Percentiles rank a stretch among this genome's conserved stretches.
Evolutionary conservation across 2,797 vertebrate species (phyloP).

Genomic region (Acrossocheilus fasciatus): DNA sequence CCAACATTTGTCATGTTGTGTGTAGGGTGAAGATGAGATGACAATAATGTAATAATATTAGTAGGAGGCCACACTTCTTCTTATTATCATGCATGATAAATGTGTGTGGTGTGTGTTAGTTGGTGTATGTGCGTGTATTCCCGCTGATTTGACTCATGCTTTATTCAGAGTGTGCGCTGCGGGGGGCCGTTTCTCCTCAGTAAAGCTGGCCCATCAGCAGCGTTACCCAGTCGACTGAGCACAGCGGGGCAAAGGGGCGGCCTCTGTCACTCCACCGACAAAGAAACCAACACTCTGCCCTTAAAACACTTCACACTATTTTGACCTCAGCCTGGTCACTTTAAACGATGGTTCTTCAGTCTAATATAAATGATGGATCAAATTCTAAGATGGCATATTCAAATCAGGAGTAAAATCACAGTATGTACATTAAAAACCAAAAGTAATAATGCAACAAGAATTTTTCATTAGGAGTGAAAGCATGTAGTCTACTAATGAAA

Average conservation of each 20-base stretch:
- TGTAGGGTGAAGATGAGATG: slow-evolving; percentile 26
- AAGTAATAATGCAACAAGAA: not conserved
- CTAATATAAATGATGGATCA: not conserved
- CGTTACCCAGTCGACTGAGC: slow-evolving; percentile 46
- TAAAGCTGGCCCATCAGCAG: slow-evolving; percentile 44
- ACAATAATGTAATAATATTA: slow-evolving; percentile 18
- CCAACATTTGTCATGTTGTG: not conserved
- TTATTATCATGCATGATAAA: slow-evolving; percentile 28
- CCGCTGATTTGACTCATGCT: slow-evolving; percentile 59
- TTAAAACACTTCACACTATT: slow-evolving; percentile 34
- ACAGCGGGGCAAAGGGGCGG: slow-evolving; percentile 30
- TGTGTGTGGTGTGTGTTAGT: slow-evolving; percentile 26
- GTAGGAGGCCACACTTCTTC: slow-evolving; percentile 11
- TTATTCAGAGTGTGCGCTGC: slow-evolving; percentile 56
- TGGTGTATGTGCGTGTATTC: slow-evolving; percentile 21
- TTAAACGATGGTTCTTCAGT: not conserved
- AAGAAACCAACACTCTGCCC: slow-evolving; percentile 26
- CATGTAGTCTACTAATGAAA: slow-evolving; percentile 3
- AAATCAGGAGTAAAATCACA: not conserved
- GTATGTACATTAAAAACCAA: not conserved
- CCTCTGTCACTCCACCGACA: slow-evolving; percentile 35
- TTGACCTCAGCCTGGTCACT: slow-evolving; percentile 1
- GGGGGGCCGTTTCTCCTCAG: slow-evolving; percentile 48
- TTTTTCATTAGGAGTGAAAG: not conserved
- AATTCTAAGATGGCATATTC: not conserved